Percentiles rank a stretch among this genome's conserved stretches.
Conservation (phyloP, 1,140 invertebrate genomes). For the Varroa destructor region DNA sequence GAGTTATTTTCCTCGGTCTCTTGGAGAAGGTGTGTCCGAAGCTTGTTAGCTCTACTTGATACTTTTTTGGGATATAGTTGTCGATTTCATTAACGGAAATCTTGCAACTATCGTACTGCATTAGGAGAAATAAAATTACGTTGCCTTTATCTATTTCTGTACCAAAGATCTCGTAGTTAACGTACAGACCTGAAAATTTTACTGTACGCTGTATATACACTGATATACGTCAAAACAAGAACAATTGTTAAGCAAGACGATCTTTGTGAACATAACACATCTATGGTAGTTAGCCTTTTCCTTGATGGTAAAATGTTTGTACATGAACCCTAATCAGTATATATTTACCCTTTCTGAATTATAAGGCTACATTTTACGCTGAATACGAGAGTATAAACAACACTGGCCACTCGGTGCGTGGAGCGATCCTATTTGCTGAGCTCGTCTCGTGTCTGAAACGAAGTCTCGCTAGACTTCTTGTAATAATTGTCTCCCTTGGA, state of each 20-base stretch:
- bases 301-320: conserved; percentile 35
- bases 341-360: conserved; percentile 38
- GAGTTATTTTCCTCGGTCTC: conserved; percentile 62
- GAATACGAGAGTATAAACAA: conserved; percentile 67
- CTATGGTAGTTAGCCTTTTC: conserved; percentile 36
- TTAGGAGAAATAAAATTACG: not conserved
- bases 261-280: too few relatives aligned
- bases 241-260: too few relatives aligned
- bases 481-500: conserved; percentile 81
- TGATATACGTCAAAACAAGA: too few relatives aligned
- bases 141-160: not conserved
- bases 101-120: not conserved
- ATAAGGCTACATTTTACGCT: conserved; percentile 70
- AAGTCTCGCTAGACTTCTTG: conserved; percentile 74
- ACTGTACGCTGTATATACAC: too few relatives aligned
- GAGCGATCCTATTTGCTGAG: conserved; percentile 64
- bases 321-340: conserved; percentile 19
- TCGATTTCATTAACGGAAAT: conserved; percentile 4
- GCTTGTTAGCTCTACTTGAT: not conserved
- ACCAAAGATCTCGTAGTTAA: conserved; percentile 40
- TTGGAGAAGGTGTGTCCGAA: conserved; percentile 2
- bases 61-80: not conserved
- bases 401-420: conserved; percentile 52
- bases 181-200: too few relatives aligned
- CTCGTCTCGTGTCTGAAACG: conserved; percentile 74